Evolutionary conservation across 2,797 vertebrate genomes (phyloP), one percentile per base, ranked within the genome.

Genomic region (Euphonia xanthogaster): DNA sequence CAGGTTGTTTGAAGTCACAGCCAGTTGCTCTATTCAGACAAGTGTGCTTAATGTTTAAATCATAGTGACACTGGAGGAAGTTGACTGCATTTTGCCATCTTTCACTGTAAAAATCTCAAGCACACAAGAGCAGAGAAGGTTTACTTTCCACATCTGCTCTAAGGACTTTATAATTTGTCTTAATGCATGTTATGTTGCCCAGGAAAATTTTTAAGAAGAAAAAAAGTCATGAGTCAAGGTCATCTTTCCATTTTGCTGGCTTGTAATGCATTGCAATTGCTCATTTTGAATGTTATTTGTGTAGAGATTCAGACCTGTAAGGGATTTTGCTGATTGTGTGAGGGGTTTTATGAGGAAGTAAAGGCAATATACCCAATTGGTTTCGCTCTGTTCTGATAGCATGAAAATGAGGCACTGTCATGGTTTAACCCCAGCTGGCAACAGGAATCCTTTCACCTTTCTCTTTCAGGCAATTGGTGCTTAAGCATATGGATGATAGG

Each of bases 181-280:
- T 88, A 95, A 85, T 65, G 47, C 62, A n/a, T 73, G 24, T 79
- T 95, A 66, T 86, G 94, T 79, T 96, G 27, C 22, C 30, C 61
- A 14, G 35, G 23, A 80, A 92, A 90, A 81, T 44, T 71, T 78
- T 27, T 57, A 84, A 95, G 70, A 94, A 93, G 62, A 91, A 94
- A 86, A 86, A 94, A 93, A 79, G 9, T 33, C 2, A 14, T 53
- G 45, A 72, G 47, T 87, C 94, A 73, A 94, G 73, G 91, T 94
- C 83, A 96, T 94, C 63, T 82, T 96, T 88, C 55, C 18, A 76
- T 88, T 94, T 96, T 96, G 35, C 88, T 97, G 83, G 33, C 89
- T 96, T 94, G 76, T 93, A 95, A 94, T 95, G 37, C 84, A 60
- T 75, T 96, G 75, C 88, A 96, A 86, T 85, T 91, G 78, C 70